Percentiles rank a stretch among this genome's conserved stretches.
Conservation (phyloP, 2,888 invertebrate genomes). For the Serripes groenlandicus region DNA sequence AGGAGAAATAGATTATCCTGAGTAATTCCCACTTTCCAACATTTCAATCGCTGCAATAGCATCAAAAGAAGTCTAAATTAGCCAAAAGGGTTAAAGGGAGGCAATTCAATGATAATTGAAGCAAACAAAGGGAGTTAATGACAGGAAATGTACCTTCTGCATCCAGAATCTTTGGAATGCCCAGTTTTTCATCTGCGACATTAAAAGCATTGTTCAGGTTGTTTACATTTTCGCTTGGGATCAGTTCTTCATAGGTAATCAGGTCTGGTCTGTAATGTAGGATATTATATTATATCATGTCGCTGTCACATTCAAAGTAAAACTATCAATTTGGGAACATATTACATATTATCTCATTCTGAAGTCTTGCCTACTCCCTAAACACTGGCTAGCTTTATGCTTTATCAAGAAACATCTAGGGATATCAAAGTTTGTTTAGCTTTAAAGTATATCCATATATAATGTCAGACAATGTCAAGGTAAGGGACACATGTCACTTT, state of each 20-base stretch:
- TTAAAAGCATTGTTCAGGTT: conserved; percentile 99
- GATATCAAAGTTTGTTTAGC: too few relatives aligned
- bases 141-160: conserved; percentile 77
- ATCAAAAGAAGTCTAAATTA: background rate
- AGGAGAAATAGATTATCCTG: background rate
- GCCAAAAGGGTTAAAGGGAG: background rate
- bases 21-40: background rate
- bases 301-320: too few relatives aligned
- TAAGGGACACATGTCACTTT: too few relatives aligned
- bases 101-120: background rate
- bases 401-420: too few relatives aligned
- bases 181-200: conserved; percentile 96
- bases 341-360: too few relatives aligned
- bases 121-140: background rate
- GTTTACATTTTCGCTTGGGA: conserved; percentile 94
- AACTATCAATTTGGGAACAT: too few relatives aligned
- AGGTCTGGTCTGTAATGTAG: conserved; percentile 92
- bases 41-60: background rate
- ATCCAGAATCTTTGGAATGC: conserved; percentile 92
- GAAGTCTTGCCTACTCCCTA: too few relatives aligned
- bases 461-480: too few relatives aligned
- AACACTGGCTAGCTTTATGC: too few relatives aligned
- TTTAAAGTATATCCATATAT: too few relatives aligned
- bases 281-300: background rate
- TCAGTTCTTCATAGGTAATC: conserved; percentile 94